A percentile compares a stretch with the other conserved stretches of the same genome.
These are phyloP conservation scores for Stenoptilia bipunctidactyla DNA, from an alignment of 2,888 invertebrate genomes.

Conservation along the genomic window DNA sequence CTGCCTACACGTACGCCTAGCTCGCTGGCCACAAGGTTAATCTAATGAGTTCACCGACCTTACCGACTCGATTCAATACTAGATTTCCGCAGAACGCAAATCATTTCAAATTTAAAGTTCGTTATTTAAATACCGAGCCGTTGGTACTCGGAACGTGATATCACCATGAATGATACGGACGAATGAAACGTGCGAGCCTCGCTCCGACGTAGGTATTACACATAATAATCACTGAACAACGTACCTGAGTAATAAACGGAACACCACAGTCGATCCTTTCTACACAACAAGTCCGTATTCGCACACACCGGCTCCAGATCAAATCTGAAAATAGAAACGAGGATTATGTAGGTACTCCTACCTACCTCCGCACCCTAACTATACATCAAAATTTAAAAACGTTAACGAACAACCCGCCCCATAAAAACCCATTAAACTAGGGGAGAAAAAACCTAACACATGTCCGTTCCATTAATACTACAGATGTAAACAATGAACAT, in stretches of 20 bases:
- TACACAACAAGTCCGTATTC: slow-evolving; percentile 18
- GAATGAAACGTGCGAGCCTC: too few relatives aligned
- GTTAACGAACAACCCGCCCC: slow-evolving; percentile 35
- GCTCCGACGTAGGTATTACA: too few relatives aligned
- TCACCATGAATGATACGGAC: too few relatives aligned
- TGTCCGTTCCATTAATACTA: slow-evolving; percentile 36
- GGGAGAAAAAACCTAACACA: slow-evolving; percentile 46
- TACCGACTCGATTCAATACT: neutral
- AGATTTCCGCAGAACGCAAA: neutral
- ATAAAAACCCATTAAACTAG: slow-evolving; percentile 39
- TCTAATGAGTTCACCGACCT: slow-evolving; percentile 52
- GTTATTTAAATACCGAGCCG: neutral
- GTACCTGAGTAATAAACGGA: too few relatives aligned
- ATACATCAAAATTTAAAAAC: slow-evolving; percentile 23
- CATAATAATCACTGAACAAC: too few relatives aligned
- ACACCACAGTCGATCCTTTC: too few relatives aligned
- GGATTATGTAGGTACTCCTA: slow-evolving; percentile 46
- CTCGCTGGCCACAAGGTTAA: neutral
- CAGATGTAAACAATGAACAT: slow-evolving; percentile 56
- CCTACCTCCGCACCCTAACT: slow-evolving; percentile 37
- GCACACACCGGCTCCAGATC: slow-evolving; percentile 60
- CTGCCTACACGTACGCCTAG: too few relatives aligned
- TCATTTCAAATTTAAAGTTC: neutral
- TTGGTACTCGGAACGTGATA: too few relatives aligned
- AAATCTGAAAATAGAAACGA: slow-evolving; percentile 63